Conservation (phyloP, 2,797 vertebrate genomes). For the Sebastes paucispinis region DNA sequence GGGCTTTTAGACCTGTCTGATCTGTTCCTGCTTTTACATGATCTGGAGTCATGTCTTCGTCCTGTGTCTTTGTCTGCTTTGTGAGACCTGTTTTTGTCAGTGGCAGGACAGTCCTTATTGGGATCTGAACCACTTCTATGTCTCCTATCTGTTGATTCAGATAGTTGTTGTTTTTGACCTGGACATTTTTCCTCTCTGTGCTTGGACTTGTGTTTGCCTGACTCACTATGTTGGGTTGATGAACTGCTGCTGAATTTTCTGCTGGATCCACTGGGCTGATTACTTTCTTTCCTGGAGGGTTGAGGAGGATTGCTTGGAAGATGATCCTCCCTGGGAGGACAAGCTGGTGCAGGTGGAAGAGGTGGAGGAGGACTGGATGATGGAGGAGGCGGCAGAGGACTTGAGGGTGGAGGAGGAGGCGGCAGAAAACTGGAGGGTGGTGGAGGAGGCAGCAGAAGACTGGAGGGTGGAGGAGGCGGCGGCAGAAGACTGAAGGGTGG, state of each 20-base stretch:
- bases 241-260: constrained; percentile 26
- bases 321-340: background rate
- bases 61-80: constrained; percentile 70
- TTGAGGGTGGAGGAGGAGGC: background rate
- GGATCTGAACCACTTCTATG: constrained; percentile 40
- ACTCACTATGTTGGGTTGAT: constrained; percentile 6
- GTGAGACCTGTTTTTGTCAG: constrained; percentile 71
- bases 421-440: background rate
- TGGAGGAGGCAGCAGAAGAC: background rate
- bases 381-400: background rate
- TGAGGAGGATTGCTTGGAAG: constrained; percentile 2
- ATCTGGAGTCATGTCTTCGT: constrained; percentile 76
- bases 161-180: constrained; percentile 28
- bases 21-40: constrained; percentile 65
- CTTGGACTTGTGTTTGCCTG: constrained; percentile 50
- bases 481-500: background rate
- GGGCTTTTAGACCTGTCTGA: constrained; percentile 73
- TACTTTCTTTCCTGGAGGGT: constrained; percentile 34
- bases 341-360: constrained; percentile 10
- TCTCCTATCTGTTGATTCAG: constrained; percentile 46
- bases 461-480: background rate
- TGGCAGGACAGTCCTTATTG: constrained; percentile 54
- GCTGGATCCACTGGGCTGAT: background rate
- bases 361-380: background rate
- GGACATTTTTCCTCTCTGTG: constrained; percentile 63